Evolutionary conservation across 1,140 invertebrate genomes (phyloP).

Genomic region (Eulimnadia texana): DNA sequence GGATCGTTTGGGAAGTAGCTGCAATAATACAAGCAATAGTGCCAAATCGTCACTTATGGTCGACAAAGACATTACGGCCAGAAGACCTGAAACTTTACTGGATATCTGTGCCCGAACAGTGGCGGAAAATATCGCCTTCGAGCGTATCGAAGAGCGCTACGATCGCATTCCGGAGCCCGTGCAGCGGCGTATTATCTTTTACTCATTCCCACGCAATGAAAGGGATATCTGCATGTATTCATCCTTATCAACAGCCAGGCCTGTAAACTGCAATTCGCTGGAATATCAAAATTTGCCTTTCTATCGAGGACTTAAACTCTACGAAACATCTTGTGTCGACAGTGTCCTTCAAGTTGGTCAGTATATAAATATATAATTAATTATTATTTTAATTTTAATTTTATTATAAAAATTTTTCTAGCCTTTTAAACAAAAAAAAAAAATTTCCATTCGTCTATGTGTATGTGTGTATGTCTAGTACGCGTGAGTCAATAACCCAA

Average conservation of each 20-base stretch:
- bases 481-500: too few relatives aligned
- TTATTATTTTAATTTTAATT: too few relatives aligned
- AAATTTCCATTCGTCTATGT: too few relatives aligned
- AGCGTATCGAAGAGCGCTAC: constrained; percentile 69
- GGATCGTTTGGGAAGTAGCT: not conserved
- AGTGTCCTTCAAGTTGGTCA: constrained; percentile 78
- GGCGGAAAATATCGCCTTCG: constrained; percentile 67
- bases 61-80: not conserved
- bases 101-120: constrained; percentile 70
- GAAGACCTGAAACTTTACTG: constrained; percentile 37
- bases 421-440: too few relatives aligned
- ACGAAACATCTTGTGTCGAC: constrained; percentile 62
- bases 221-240: constrained; percentile 79
- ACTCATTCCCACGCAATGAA: constrained; percentile 74
- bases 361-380: too few relatives aligned
- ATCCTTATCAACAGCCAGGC: constrained; percentile 36
- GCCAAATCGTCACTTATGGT: not conserved
- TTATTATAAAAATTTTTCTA: too few relatives aligned
- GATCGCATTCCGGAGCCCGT: constrained; percentile 75
- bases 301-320: constrained; percentile 64
- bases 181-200: constrained; percentile 69
- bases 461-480: too few relatives aligned
- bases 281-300: constrained; percentile 67
- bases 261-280: constrained; percentile 18
- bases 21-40: not conserved